These are phyloP conservation scores for Geococcyx californianus DNA, from an alignment of 2,113 vertebrate genomes.

Conservation along the genomic window DNA sequence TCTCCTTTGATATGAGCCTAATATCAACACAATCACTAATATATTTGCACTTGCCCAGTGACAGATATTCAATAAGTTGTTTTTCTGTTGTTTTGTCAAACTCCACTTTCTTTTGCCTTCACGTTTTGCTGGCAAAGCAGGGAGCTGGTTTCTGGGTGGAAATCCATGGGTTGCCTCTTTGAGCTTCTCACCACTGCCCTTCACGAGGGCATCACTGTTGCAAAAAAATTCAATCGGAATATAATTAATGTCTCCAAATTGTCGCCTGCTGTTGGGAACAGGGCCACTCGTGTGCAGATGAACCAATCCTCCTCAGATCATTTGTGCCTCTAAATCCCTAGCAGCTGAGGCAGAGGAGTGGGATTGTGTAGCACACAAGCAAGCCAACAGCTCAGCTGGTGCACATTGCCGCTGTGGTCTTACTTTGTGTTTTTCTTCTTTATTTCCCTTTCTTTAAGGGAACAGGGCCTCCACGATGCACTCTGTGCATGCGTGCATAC, in stretches of 20 bases:
- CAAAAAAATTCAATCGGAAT: neutral
- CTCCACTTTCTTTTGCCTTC: neutral
- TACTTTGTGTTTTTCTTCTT: neutral
- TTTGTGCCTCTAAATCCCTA: conserved; percentile 11
- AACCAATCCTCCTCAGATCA: neutral
- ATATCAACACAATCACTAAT: neutral
- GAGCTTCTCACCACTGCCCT: neutral
- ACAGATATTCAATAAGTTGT: neutral
- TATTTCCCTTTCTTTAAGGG: neutral
- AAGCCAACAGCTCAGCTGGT: conserved; percentile 20
- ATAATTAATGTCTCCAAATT: neutral
- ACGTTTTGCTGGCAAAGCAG: neutral
- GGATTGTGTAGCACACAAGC: neutral
- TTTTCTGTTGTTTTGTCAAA: neutral
- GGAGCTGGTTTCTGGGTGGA: neutral
- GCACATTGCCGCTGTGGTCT: neutral
- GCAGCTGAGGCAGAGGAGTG: conserved; percentile 7
- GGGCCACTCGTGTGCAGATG: neutral
- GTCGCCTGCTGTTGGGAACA: neutral
- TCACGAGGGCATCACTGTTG: neutral
- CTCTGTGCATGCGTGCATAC: neutral
- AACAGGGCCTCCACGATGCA: neutral
- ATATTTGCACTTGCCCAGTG: neutral
- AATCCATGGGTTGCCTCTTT: neutral
- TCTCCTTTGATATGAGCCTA: conserved; percentile 6